These are phyloP conservation scores for Cecidostiba fungosa DNA, from an alignment of 2,888 invertebrate genomes.

Conservation along the genomic window DNA sequence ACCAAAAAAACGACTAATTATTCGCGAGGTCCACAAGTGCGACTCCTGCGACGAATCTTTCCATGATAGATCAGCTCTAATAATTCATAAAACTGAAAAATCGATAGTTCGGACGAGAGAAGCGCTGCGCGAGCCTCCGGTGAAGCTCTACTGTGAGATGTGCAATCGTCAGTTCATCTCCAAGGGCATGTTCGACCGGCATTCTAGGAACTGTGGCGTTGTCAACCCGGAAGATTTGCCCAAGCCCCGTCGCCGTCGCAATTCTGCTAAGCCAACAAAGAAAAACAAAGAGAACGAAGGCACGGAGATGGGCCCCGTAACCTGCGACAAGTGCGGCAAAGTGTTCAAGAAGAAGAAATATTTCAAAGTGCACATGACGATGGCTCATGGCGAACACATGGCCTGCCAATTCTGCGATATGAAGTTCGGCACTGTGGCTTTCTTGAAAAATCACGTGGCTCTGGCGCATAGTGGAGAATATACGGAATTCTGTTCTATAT, in stretches of 20 bases:
- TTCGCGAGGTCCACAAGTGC: conserved; percentile 55
- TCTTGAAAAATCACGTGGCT: conserved; percentile 73
- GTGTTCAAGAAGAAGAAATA: conserved; percentile 72
- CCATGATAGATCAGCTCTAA: conserved; percentile 62
- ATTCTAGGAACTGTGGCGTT: conserved; percentile 61
- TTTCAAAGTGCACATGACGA: conserved; percentile 70
- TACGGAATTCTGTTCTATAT: conserved; percentile 75
- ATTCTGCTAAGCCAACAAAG: not conserved
- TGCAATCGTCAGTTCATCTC: conserved; percentile 74
- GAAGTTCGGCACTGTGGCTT: conserved; percentile 74
- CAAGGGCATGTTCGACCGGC: conserved; percentile 72
- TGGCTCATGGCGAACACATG: conserved; percentile 75
- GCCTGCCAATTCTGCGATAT: conserved; percentile 75
- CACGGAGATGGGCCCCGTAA: conserved; percentile 59
- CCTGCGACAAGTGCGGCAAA: conserved; percentile 72
- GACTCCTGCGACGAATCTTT: conserved; percentile 70
- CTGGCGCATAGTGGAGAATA: conserved; percentile 82
- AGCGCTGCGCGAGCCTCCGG: conserved; percentile 74
- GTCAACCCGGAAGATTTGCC: not conserved
- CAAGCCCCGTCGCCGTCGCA: conserved; percentile 13
- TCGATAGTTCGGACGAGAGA: conserved; percentile 66
- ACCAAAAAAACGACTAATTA: no score
- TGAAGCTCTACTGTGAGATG: conserved; percentile 75
- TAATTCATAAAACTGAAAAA: conserved; percentile 70
- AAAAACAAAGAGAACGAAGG: conserved; percentile 10